phyloP scores from a whole-genome alignment of 2,888 invertebrate genomes.

The Pandemis corylana region DNA sequence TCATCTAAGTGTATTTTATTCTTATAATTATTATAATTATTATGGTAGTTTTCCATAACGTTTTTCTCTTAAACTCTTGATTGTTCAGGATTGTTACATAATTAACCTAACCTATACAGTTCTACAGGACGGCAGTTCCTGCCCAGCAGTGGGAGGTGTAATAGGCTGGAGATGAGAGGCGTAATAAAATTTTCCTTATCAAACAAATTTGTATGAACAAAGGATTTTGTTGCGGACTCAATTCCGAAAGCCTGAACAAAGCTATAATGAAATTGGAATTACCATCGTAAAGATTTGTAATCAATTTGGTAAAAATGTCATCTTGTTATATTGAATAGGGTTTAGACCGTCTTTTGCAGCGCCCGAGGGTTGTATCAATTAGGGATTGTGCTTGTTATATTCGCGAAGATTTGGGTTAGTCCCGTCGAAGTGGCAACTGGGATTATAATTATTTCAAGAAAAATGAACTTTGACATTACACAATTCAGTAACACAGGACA shows the following conservation, averaged over 20 bases:
- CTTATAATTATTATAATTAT: too few species aligned
- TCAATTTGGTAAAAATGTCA: background rate
- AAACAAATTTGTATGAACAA: background rate
- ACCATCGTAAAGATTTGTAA: constrained; percentile 1
- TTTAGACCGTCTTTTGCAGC: background rate
- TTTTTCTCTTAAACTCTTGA: too few species aligned
- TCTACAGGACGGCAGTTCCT: too few species aligned
- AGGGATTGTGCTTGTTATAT: constrained; percentile 6
- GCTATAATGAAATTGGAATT: background rate
- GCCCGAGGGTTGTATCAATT: constrained; percentile 13
- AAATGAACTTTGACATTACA: background rate
- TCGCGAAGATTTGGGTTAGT: background rate
- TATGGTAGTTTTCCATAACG: too few species aligned
- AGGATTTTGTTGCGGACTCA: background rate
- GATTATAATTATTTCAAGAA: background rate
- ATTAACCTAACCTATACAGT: too few species aligned
- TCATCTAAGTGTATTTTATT: too few species aligned
- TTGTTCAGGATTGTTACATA: too few species aligned
- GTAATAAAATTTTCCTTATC: background rate
- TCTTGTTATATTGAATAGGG: background rate
- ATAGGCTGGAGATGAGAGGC: background rate
- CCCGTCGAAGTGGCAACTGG: background rate
- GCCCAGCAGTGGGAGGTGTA: too few species aligned
- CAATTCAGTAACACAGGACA: background rate
- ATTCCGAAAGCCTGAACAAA: background rate